Evolutionary conservation across 2,113 vertebrate genomes (phyloP), one percentile per base, ranked within the genome.

Genomic region (Tichodroma muraria): DNA sequence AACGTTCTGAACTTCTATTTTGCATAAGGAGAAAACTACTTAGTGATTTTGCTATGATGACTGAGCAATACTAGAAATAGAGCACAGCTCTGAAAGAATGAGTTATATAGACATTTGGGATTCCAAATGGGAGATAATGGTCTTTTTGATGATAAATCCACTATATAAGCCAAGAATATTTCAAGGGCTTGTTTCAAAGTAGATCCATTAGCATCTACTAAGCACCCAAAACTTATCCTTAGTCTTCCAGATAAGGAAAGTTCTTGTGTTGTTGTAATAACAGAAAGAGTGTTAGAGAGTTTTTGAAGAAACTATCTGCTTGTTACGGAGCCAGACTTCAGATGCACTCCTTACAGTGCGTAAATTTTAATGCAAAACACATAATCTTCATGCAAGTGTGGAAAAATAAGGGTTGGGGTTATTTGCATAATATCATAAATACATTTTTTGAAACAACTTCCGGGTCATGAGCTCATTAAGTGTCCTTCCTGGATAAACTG

Each of bases 141-240:
- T 88, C 72, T 94, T 97, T 96, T 95, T 90, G 68, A 91, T 91
- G 68, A 88, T 94, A 82, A 95, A 86, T 83, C 60, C 80, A 71
- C 49, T 80, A 14, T 71, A 90, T 90, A 88, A 91, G 90, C 88
- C 94, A 94, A 93, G 37, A 88, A 91, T 90, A 93, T 95, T 93
- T 96, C 60, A 86, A 93, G 76, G 75, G 44, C 60, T 93, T 78
- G 4, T 92, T 95, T 95, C 91, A 93, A 52, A 91, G 68, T 37
- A 83, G 47, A 49, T 68, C 44, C 60, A 93, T 95, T 95, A 95
- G 52, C 85, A 94, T 75, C n/a, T n/a, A n/a, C n/a, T n/a, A n/a
- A n/a, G n/a, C 90, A 93, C 60, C 61, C 69, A 52, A 87, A 78
- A 71, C 35, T 66, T 61, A 60, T 8, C 50, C 33, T 91, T 38